These are phyloP conservation scores for Paracanthobrama guichenoti DNA, from an alignment of 2,113 vertebrate genomes.

Conservation along the genomic window DNA sequence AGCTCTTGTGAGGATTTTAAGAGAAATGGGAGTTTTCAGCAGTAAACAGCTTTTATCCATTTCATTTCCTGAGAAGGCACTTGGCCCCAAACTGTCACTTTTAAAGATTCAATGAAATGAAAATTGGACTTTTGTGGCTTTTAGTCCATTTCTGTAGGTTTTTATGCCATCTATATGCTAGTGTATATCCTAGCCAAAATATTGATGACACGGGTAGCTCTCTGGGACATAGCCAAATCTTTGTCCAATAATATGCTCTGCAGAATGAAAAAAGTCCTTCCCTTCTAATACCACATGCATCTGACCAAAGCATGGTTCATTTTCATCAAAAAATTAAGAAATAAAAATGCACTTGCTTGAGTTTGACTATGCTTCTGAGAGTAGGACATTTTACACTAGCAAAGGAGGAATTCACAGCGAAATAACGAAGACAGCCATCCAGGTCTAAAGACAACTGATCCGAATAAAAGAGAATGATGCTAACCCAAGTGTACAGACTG, in stretches of 20 bases:
- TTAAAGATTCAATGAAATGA: constrained; percentile 43
- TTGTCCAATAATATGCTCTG: background rate
- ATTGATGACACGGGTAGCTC: background rate
- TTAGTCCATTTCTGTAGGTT: background rate
- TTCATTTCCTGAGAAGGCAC: constrained; percentile 52
- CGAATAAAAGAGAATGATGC: background rate
- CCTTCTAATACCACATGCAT: background rate
- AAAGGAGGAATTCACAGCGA: background rate
- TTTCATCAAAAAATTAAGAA: background rate
- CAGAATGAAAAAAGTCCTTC: background rate
- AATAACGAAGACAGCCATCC: background rate
- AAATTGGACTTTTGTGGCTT: constrained; percentile 1
- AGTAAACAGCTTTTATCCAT: constrained; percentile 24
- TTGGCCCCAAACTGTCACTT: constrained; percentile 44
- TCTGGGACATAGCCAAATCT: background rate
- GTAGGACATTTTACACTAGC: background rate
- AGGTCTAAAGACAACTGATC: constrained; percentile 12
- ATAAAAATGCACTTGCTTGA: background rate
- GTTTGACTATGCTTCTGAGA: background rate
- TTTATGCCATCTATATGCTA: background rate
- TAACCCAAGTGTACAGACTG: background rate
- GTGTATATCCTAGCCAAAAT: background rate
- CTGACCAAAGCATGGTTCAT: background rate
- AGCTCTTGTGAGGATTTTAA: background rate
- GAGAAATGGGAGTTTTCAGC: constrained; percentile 8